phyloP scores from a whole-genome alignment of 2,113 vertebrate species.

The Trichechus manatus region DNA sequence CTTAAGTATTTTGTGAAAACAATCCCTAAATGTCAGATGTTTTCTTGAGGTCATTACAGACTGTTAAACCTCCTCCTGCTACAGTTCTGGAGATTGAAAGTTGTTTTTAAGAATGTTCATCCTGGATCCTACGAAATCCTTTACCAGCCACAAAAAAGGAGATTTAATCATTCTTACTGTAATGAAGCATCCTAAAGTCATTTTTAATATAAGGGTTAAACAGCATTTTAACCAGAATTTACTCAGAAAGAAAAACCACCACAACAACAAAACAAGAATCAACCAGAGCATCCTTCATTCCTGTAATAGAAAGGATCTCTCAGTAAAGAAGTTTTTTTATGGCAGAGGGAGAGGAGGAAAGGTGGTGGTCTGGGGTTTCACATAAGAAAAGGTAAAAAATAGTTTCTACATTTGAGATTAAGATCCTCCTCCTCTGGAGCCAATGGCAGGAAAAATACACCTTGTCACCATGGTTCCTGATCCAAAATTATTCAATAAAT shows the following conservation, averaged over 20 bases:
- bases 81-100: background rate
- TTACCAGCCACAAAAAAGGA: background rate
- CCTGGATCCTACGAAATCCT: background rate
- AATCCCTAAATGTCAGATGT: background rate
- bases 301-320: background rate
- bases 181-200: constrained; percentile 1
- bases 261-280: background rate
- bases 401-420: background rate
- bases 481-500: background rate
- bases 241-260: background rate
- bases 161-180: background rate
- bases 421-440: background rate
- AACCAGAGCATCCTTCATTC: background rate
- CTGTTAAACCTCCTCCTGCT: background rate
- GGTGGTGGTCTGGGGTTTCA: background rate
- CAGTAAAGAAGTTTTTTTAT: background rate
- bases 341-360: too few relatives aligned
- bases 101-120: background rate
- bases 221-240: constrained; percentile 10
- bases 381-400: background rate
- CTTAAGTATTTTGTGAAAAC: background rate
- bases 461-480: background rate
- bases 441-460: background rate
- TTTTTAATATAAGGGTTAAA: constrained; percentile 43
- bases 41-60: background rate